Percentiles rank a stretch among this genome's conserved stretches.
These are phyloP conservation scores for Fistularia tabacaria DNA, from an alignment of 2,797 vertebrate species.

Conservation along the genomic window DNA sequence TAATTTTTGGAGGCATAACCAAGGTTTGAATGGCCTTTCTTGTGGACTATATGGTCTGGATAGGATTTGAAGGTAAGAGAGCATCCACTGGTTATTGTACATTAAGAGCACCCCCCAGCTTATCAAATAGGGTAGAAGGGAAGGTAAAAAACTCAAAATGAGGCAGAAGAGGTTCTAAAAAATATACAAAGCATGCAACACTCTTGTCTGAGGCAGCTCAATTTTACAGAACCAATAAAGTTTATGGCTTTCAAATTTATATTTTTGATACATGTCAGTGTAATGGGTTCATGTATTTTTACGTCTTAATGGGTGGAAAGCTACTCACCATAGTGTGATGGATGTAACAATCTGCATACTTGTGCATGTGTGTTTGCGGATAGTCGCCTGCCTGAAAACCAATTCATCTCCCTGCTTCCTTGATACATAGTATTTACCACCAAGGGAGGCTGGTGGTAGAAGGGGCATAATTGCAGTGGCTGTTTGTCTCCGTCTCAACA, in stretches of 20 bases:
- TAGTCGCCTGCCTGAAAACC: slow-evolving; percentile 50
- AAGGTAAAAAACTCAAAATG: too few species aligned
- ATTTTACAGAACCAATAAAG: too few species aligned
- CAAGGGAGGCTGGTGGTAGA: slow-evolving; percentile 46
- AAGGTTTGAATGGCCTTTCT: slow-evolving; percentile 45
- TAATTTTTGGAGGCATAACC: slow-evolving; percentile 33
- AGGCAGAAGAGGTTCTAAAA: too few species aligned
- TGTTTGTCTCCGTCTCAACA: slow-evolving; percentile 43
- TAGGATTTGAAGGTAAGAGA: slow-evolving; percentile 70
- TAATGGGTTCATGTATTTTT: too few species aligned
- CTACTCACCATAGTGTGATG: slow-evolving; percentile 16
- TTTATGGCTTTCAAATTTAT: too few species aligned
- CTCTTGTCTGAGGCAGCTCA: too few species aligned
- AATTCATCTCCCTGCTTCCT: slow-evolving; percentile 42
- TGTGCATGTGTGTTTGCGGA: slow-evolving; percentile 52
- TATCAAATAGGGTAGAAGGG: too few species aligned
- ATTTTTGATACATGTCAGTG: too few species aligned
- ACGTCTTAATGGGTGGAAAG: too few species aligned
- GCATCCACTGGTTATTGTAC: slow-evolving; percentile 3
- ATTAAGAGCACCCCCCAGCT: too few species aligned
- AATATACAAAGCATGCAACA: too few species aligned
- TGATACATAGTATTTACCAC: slow-evolving; percentile 39
- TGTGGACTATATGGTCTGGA: slow-evolving; percentile 66
- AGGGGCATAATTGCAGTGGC: slow-evolving; percentile 52
- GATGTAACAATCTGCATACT: slow-evolving; percentile 49